These are phyloP conservation scores for Drosophila eugracilis DNA, from an alignment of 1,140 invertebrate genomes.

Conservation along the genomic window DNA sequence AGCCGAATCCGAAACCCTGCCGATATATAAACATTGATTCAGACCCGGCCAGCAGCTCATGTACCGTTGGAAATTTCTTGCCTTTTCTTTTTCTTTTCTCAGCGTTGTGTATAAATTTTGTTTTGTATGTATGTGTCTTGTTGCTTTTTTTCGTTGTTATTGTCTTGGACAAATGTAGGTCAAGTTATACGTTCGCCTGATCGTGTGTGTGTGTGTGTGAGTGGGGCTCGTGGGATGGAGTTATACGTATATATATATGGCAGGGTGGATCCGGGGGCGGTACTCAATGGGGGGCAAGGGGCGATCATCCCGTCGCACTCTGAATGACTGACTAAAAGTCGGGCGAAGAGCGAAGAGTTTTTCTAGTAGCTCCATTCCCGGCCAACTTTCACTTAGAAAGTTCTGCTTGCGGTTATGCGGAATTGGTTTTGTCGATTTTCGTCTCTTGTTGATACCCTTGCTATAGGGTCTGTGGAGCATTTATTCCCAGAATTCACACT, in stretches of 20 bases:
- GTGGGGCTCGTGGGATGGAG: constrained; percentile 56
- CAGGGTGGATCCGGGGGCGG: constrained; percentile 13
- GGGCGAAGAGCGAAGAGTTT: constrained; percentile 49
- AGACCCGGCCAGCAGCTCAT: constrained; percentile 45
- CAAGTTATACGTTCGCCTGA: constrained; percentile 65
- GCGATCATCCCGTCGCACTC: constrained; percentile 34
- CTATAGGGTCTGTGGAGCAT: neutral
- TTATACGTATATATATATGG: no score
- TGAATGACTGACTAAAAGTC: constrained; percentile 53
- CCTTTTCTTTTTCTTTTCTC: constrained; percentile 75
- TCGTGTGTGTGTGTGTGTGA: constrained; percentile 31
- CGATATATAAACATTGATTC: constrained; percentile 71
- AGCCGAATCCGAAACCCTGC: constrained; percentile 60
- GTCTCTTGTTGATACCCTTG: constrained; percentile 45
- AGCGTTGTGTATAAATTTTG: constrained; percentile 52
- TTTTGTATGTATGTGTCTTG: constrained; percentile 45
- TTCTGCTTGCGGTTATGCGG: constrained; percentile 74
- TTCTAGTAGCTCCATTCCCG: constrained; percentile 72
- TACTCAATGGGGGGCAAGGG: constrained; percentile 13
- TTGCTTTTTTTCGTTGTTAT: constrained; percentile 73
- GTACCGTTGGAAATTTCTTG: constrained; percentile 83
- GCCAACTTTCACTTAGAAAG: constrained; percentile 81
- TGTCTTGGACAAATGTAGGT: constrained; percentile 80
- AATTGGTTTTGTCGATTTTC: constrained; percentile 35
- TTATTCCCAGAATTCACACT: constrained; percentile 12